Evolutionary conservation across 1,140 invertebrate species (phyloP), one percentile per base, ranked within the genome.

Genomic region (Archivesica marissinica): DNA sequence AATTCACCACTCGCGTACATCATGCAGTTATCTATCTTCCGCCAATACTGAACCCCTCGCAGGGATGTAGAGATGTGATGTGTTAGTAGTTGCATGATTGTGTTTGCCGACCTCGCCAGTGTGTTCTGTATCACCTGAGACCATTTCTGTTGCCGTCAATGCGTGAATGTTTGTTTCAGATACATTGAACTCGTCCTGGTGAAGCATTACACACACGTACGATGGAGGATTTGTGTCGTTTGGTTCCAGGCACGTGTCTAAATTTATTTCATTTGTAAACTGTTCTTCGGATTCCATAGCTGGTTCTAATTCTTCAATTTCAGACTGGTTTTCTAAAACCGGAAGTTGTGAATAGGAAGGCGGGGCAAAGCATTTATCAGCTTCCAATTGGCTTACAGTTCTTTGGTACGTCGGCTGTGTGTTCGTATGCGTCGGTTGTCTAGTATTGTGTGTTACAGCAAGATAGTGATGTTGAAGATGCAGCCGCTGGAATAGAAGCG

Each of bases 141-240:
- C 54, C 6, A 9, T 28, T 28, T 59, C 54, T 20, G 54, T 59
- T 13, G 28, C 38, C n/a, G 64, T 68, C 44, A 68, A 68, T 9
- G 1, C n/a, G 35, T 72, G 0, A 47, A 72, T 72, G n/a, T 30
- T 72, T 13, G 9, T 17, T 47, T 72, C 66, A 13, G 79, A 81
- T 35, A 81, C 64, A 47, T 72, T 30, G 28, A 59, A 83, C n/a
- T n/a, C 54, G 1, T 83, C 80, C 20, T 72, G 50, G 50, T 59
- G 64, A 7, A 83, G 39, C 80, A 83, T 74, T 35, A 83, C 80
- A 39, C 80, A 75, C 64, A 56, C 68, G 80, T 83, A 83, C 20
- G 80, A 64, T 15, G 80, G 80, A 23, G 80, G 80, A 25, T 83
- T 83, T 23, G 38, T 74, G 4, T 59, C 54, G 23, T 83, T 70